Evolutionary conservation across 2,113 vertebrate species (phyloP).

Genomic region (Pterophyllum scalare): DNA sequence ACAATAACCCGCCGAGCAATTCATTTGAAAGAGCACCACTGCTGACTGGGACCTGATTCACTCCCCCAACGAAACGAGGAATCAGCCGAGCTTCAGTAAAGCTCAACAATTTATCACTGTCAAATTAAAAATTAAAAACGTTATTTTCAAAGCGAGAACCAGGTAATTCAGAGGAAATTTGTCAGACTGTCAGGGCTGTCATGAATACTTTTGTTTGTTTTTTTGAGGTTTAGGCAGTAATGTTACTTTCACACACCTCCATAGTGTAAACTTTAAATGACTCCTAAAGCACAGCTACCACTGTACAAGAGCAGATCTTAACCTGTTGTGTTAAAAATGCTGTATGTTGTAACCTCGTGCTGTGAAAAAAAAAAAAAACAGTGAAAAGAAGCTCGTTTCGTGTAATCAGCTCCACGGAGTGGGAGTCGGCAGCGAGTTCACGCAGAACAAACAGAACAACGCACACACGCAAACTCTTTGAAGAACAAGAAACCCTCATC

Average conservation of each 20-base stretch:
- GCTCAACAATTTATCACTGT: background rate
- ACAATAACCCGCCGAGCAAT: background rate
- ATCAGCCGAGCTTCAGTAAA: background rate
- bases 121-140: slow-evolving; percentile 1
- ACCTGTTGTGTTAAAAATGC: background rate
- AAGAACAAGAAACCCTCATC: slow-evolving; percentile 6
- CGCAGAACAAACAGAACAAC: slow-evolving; percentile 10
- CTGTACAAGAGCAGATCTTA: background rate
- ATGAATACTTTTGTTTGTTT: background rate
- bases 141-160: background rate
- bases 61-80: background rate
- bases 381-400: background rate
- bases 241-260: background rate
- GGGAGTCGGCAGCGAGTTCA: background rate
- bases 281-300: no score
- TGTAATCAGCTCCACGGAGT: background rate
- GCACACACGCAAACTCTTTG: background rate
- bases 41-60: background rate
- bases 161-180: background rate
- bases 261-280: no score
- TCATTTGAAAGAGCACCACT: background rate
- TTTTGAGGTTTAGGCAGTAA: background rate
- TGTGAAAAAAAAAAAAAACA: background rate
- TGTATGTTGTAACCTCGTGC: background rate
- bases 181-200: background rate